Evolutionary conservation across 2,797 vertebrate genomes (phyloP).

Genomic region (Parauchenoglanis punctatus): DNA sequence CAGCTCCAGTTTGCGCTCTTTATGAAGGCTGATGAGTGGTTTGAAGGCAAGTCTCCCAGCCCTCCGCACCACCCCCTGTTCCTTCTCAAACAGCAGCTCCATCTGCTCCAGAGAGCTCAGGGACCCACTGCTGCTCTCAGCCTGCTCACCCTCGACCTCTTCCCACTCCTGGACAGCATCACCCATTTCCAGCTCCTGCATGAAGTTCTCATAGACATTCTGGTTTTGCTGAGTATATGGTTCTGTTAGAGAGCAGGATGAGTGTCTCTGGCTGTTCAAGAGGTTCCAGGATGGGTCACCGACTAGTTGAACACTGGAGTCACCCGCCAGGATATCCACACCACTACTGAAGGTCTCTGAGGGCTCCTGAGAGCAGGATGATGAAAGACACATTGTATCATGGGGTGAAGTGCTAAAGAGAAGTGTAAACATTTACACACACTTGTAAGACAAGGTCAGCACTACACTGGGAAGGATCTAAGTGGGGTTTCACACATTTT

Average conservation of each 20-base stretch:
- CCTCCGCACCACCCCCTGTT: constrained; percentile 88
- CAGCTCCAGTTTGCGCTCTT: constrained; percentile 88
- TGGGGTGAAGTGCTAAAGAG: constrained; percentile 8
- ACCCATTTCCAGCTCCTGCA: constrained; percentile 87
- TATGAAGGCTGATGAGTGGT: constrained; percentile 85
- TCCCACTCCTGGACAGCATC: constrained; percentile 67
- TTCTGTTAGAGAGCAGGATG: constrained; percentile 65
- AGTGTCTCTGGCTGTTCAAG: constrained; percentile 61
- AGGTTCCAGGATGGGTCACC: constrained; percentile 73
- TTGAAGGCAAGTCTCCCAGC: constrained; percentile 94
- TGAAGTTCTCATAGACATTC: constrained; percentile 91
- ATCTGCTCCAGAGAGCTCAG: constrained; percentile 83
- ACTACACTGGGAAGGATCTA: constrained; percentile 2
- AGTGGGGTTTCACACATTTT: background rate
- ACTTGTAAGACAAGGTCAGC: constrained; percentile 20
- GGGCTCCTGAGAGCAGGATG: constrained; percentile 77
- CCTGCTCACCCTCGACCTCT: constrained; percentile 63
- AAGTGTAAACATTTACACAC: constrained; percentile 16
- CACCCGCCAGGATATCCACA: constrained; percentile 66
- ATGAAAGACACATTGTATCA: constrained; percentile 2
- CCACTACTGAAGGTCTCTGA: constrained; percentile 74
- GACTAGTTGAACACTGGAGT: constrained; percentile 60
- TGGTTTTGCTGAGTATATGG: constrained; percentile 64
- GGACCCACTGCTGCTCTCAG: constrained; percentile 79
- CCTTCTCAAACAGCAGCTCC: constrained; percentile 87